Base-by-base conservation (phyloP, 2,888 invertebrate genomes). In the Drosophila siamana region DNA sequence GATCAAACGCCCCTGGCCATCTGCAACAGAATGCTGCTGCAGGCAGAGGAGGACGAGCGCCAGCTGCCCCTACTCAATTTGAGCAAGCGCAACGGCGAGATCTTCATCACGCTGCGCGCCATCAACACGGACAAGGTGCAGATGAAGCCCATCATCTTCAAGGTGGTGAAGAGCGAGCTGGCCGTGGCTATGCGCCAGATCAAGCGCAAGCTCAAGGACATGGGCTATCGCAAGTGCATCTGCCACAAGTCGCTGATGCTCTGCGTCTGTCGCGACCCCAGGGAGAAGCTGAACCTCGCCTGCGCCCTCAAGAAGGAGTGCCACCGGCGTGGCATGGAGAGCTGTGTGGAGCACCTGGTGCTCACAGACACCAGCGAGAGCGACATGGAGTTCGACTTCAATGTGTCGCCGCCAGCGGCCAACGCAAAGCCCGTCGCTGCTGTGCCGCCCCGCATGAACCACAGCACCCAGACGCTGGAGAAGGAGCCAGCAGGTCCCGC, bases 321-420 rank as follows among this genome's bases (percentile, higher is more conserved):
- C 19, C 63, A 60, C 0, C 74, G 59, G 0, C 80, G 77, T 2
- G 51, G 81, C 1, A 71, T 91, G 2, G 62, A 78, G 1, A 74
- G 69, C 11, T 83, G 90, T 33, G 75, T 74, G 3, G 83, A 91
- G 22, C 73, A 78, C 0, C 56, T 92, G 16, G 71, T 90, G 0
- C 72, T 92, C 0, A 88, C 91, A 0, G 92, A 92, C 33, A 91
- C 90, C 0, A 90, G 89, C 11, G 91, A 92, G 1, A 91, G 89
- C 9, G 95, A 95, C 47, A 94, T 94, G n/a, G 95, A 95, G 59
- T 93, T 95, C 91, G 95, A 95, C 78, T 94, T 95, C 22, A 94
- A 95, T 74, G 95, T 95, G 51, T 95, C 95, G 0, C 95, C 95
- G 0, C 95, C 95, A 0, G 94, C 94, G 33, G 95, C 94, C 0